A percentile compares a stretch with the other conserved stretches of the same genome.
These are phyloP conservation scores for Esox niger DNA, from an alignment of 2,113 vertebrate species.

Conservation along the genomic window DNA sequence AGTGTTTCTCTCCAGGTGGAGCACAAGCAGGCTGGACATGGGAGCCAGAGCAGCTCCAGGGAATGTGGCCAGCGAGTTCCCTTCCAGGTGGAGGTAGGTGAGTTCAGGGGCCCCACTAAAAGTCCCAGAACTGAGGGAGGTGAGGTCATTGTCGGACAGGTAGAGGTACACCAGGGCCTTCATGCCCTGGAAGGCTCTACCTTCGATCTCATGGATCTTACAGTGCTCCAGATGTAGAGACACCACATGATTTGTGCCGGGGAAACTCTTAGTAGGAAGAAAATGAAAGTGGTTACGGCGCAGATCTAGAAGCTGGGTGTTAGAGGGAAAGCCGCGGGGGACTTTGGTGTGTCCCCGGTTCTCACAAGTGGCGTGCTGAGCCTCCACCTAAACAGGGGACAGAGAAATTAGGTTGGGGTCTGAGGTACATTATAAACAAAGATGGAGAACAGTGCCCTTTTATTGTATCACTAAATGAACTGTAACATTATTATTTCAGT, in stretches of 20 bases:
- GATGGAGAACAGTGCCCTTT: not conserved
- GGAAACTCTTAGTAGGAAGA: slow-evolving; percentile 75
- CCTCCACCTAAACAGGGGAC: slow-evolving; percentile 44
- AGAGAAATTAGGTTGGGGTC: not conserved
- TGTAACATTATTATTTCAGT: not conserved
- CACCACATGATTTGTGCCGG: slow-evolving; percentile 66
- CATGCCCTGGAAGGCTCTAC: slow-evolving; percentile 76
- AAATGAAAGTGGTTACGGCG: slow-evolving; percentile 74
- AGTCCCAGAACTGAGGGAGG: slow-evolving; percentile 57
- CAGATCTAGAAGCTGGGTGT: slow-evolving; percentile 81
- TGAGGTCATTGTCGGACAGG: slow-evolving; percentile 81
- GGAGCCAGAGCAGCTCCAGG: slow-evolving; percentile 69
- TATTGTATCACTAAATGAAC: not conserved
- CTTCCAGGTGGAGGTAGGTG: slow-evolving; percentile 85
- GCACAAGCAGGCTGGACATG: slow-evolving; percentile 78
- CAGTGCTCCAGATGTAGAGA: slow-evolving; percentile 88
- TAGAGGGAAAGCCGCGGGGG: slow-evolving; percentile 76
- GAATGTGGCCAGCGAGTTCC: slow-evolving; percentile 73
- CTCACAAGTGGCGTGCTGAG: slow-evolving; percentile 77
- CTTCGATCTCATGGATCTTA: slow-evolving; percentile 66
- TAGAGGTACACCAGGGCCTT: slow-evolving; percentile 85
- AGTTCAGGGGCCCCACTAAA: slow-evolving; percentile 74
- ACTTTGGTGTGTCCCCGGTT: slow-evolving; percentile 70
- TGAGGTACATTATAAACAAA: not conserved
- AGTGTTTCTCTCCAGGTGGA: slow-evolving; percentile 83